Base-by-base conservation (phyloP, 2,888 invertebrate species). In the Leptothorax acervorum region DNA sequence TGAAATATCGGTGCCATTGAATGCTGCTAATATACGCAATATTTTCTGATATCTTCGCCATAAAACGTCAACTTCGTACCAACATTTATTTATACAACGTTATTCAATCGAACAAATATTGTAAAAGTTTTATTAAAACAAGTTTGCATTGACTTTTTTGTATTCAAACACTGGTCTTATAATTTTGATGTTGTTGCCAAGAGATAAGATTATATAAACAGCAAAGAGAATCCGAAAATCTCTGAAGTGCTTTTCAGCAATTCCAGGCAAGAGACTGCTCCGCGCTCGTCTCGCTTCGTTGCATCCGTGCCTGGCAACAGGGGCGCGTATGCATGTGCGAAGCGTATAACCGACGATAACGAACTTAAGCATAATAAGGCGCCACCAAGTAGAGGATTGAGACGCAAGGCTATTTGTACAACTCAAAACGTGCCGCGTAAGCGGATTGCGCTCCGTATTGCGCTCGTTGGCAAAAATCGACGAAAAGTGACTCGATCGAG, bases 291-390 rank as follows among this genome's bases (percentile, higher is more conserved):
- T 6, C 48, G 68, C 12, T n/a, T 45, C 51, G 79, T 35, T 70
- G 62, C 51, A 70, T 63, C 78, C 76, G 76, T 35, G 82, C 84
- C n/a, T 84, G 68, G 84, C 68, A 84, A 84, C 81, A 62, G 42
- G 74, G n/a, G 60, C 66, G 82, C 71, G 71, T 68, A 71, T 71
- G 53, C 71, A 48, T 68, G 63, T 62, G 81, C 55, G n/a, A 28
- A 55, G 51, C 65, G 48, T 71, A 55, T 51, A 85, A 85, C 57
- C 51, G 62, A 74, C 78, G 83, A 83, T 85, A 83, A 83, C 83
- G 76, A 70, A 78, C 82, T 78, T 68, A 78, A 39, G 55, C 74
- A 68, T 84, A 83, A 85, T 83, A 85, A 82, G 82, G 73, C 51
- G 79, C 65, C 82, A 79, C 63, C 39, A 60, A 55, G 57, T 74